Evolutionary conservation across 2,113 vertebrate species (phyloP), one percentile per base, ranked within the genome.

Genomic region (Pluvianellus socialis): DNA sequence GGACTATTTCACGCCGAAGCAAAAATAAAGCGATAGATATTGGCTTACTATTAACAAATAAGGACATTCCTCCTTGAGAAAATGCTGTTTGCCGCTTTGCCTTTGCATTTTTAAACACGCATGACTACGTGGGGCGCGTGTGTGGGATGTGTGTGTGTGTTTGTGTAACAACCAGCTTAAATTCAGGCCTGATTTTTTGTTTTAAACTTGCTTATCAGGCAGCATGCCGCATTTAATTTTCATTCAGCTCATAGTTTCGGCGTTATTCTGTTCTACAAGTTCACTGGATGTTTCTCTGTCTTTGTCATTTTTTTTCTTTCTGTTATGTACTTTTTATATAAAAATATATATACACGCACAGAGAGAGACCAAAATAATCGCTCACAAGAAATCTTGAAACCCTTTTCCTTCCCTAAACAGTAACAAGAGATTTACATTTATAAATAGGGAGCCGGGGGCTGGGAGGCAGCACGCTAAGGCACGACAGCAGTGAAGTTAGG

Each of bases 401-500:
- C 55, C 50, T 79, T 93, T 76, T 79, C 17, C 45, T 70, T 95
- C 72, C 77, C 86, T 93, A 94, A 97, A 91, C 65, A 96, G 95
- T 89, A 88, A 90, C 45, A 86, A 52, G 88, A 92, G 66, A 80
- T 68, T 96, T 92, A 86, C 75, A 82, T 96, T 97, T 97, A 93
- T 89, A 90, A 96, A 92, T 75, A 91, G 89, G 55, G 88, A 96
- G 79, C 76, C 5, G 1, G 62, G 74, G 77, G 82, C 80, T n/a
- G 47, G 77, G 88, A 88, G 92, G 52, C 79, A 89, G 96, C 97
- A 96, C 7, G 32, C 88, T 97, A 98, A 96, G 92, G 73, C 94
- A 92, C 32, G 94, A 98, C 97, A 98, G 96, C 96, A 96, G 92
- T 98, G 98, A 98, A 98, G 97, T 97, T 96, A 86, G 66, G 79